Base-by-base conservation (phyloP, 2,888 invertebrate genomes). In the Spodoptera picta region DNA sequence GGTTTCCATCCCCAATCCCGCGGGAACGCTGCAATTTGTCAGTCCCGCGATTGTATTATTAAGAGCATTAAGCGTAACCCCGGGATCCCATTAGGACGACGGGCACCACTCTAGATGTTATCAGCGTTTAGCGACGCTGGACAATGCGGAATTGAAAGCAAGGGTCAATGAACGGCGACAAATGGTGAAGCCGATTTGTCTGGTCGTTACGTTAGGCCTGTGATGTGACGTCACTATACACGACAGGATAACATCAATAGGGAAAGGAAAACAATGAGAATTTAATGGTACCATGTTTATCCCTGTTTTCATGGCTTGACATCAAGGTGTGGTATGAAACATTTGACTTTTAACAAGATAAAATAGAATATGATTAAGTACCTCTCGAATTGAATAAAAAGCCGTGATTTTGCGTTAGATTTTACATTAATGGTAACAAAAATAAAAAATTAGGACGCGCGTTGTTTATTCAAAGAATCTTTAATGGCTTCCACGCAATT, bases 131-230 rank as follows among this genome's bases (percentile, higher is more conserved):
- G 64, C 47, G 58, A 46, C 36, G 55, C 53, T 55, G 61, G 65
- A 82, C 85, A 84, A 84, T 80, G 82, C 83, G 85, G 87, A 87
- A 84, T 84, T 78, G 79, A 80, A 81, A 60, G 71, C 55, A 60
- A 70, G 79, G 88, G 89, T 86, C 88, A 87, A 82, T 72, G 86
- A 77, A 81, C 87, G 77, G 72, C 75, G 71, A 79, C 81, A 72
- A 72, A 68, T 70, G 65, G 43, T 42, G 46, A 19, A 36, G 50
- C 45, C 27, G 50, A 59, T 56, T 61, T 49, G 36, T 66, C 44
- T 72, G 27, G 19, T 69, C 27, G 47, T 50, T 49, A 41, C 14
- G 36, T 14, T 3, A 42, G 41, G 23, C 19, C 41, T 11, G 24
- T 42, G 11, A 4, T 19, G 24, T 42, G 11, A 4, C 12, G 42